Evolutionary conservation across 2,113 vertebrate species (phyloP).

Genomic region (Panurus biarmicus): DNA sequence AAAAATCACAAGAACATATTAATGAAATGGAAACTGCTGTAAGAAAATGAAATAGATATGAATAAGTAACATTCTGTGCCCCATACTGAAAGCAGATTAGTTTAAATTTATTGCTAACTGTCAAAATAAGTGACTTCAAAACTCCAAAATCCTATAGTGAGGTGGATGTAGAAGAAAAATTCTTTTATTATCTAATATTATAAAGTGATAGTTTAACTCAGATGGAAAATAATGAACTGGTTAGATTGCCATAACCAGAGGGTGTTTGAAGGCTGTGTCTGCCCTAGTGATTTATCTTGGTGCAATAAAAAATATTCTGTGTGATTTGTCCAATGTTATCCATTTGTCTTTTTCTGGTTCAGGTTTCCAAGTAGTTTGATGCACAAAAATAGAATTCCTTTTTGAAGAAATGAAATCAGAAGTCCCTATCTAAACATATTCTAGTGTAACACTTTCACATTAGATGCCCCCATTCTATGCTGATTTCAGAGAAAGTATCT

Average conservation of each 20-base stretch:
- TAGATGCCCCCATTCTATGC: neutral
- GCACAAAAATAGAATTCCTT: neutral
- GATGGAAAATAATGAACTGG: neutral
- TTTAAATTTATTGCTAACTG: slow-evolving; percentile 5
- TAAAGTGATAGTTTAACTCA: neutral
- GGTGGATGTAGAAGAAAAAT: neutral
- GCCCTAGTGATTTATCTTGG: neutral
- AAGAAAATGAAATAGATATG: slow-evolving; percentile 4
- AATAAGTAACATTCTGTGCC: neutral
- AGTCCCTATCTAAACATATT: neutral
- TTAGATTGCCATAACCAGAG: neutral
- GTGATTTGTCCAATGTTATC: neutral
- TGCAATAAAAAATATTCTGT: neutral
- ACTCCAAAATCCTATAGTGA: neutral
- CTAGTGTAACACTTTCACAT: neutral
- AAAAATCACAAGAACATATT: slow-evolving; percentile 11
- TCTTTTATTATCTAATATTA: neutral
- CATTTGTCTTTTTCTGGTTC: neutral
- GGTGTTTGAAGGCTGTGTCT: neutral
- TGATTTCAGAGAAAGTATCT: neutral
- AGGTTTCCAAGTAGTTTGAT: neutral
- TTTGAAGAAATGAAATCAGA: neutral
- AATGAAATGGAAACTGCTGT: neutral
- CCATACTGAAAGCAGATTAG: neutral
- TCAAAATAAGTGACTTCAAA: slow-evolving; percentile 4